Base-by-base conservation (phyloP, 2,113 vertebrate species). In the Neogale vison region DNA sequence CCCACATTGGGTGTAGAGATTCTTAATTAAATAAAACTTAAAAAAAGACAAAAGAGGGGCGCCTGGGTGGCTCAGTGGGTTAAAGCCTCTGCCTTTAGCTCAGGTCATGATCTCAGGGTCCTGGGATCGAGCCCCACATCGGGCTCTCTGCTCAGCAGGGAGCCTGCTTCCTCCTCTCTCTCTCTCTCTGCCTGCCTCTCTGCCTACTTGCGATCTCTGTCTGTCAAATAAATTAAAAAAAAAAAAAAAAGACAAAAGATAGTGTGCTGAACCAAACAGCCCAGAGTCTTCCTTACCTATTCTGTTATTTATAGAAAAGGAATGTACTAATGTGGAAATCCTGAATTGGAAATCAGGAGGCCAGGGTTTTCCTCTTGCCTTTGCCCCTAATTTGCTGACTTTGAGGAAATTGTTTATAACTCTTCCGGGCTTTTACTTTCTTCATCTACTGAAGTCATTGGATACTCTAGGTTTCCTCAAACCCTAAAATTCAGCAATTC, bases 401-500 rank as follows among this genome's bases (percentile, higher is more conserved):
- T 7, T 47, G 69, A 74, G 31, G 34, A 34, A 71, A 91, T 88
- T 83, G 69, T 76, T 76, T 67, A 61, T 50, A 47, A 71, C 23
- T n/a, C 82, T 86, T 77, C 59, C 59, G 59, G 57, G 3, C 29
- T 24, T 93, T 93, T 76, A 63, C 20, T 81, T 86, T 90, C 61
- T 72, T 92, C 29, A 84, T 92, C 50, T 63, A 82, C 42, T 77
- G 74, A 82, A 96, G 69, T 67, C 65, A 47, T 29, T 93, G 80
- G 24, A 39, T 71, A 71, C 11, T 76, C 57, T 39, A 81, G 57
- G 10, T 93, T 88, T 93, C 13, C 87, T 93, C 36, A 93, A 17
- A 91, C 34, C 21, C 20, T 72, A 39, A 83, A 86, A 79, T 91
- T 77, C 4, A 91, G 29, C 71, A 87, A 3, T 90, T 93, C 42